A percentile compares a stretch with the other conserved stretches of the same genome.
Conservation (phyloP, 2,113 vertebrate genomes). For the Phaethon lepturus region DNA sequence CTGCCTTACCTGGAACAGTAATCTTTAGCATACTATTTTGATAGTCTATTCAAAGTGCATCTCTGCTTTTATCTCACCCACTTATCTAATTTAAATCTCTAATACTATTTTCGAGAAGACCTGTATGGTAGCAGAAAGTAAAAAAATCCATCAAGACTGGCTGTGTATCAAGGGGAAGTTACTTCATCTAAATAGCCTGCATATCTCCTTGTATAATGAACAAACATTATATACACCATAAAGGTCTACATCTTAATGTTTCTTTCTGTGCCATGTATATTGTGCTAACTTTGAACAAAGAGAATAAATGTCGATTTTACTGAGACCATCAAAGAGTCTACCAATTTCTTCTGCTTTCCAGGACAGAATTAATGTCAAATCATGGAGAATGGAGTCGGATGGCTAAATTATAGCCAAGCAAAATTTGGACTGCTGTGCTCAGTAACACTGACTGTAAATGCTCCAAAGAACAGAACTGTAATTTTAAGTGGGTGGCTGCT, state of each 20-base stretch:
- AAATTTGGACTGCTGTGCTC: background rate
- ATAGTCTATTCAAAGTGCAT: background rate
- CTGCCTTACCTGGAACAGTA: slow-evolving; percentile 78
- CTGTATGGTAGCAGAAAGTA: background rate
- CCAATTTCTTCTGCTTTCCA: background rate
- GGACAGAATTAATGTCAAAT: background rate
- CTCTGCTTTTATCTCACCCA: background rate
- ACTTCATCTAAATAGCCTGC: background rate
- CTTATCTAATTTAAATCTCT: background rate
- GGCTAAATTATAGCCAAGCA: background rate
- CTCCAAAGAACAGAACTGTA: background rate
- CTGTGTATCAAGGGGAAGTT: background rate
- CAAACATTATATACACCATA: background rate
- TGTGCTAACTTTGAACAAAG: background rate
- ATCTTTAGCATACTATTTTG: slow-evolving; percentile 80
- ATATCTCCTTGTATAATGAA: background rate
- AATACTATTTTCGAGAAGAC: background rate
- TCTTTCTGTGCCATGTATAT: background rate
- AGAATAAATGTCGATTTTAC: background rate
- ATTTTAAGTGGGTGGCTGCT: background rate
- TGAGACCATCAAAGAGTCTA: background rate
- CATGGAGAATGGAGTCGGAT: background rate
- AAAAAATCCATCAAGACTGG: background rate
- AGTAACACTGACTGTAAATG: background rate
- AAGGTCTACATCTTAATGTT: background rate